Evolutionary conservation across 2,113 vertebrate genomes (phyloP).

Genomic region (Platycercus adscitus): DNA sequence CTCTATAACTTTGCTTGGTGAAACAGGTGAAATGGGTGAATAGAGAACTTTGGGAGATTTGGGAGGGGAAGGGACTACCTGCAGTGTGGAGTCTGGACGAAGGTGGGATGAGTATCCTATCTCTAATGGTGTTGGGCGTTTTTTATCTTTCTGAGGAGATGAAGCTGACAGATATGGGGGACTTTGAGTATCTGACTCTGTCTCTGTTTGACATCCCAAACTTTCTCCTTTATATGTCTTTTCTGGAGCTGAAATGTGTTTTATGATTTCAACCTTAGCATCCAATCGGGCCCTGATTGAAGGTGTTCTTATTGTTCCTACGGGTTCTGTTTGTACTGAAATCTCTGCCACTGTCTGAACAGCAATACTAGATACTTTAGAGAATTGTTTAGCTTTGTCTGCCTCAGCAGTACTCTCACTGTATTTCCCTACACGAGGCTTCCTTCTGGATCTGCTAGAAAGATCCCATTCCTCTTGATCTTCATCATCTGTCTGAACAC

Average conservation of each 20-base stretch:
- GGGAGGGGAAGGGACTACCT: slow-evolving; percentile 86
- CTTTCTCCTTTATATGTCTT: slow-evolving; percentile 92
- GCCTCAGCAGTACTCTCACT: slow-evolving; percentile 72
- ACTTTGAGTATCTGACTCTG: slow-evolving; percentile 85
- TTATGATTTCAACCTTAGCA: slow-evolving; percentile 93
- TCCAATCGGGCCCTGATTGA: slow-evolving; percentile 87
- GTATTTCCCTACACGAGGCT: slow-evolving; percentile 86
- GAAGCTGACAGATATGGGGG: slow-evolving; percentile 78
- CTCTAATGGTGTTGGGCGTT: slow-evolving; percentile 87
- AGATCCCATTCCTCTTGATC: slow-evolving; percentile 97
- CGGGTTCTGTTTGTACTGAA: slow-evolving; percentile 96
- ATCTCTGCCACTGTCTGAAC: slow-evolving; percentile 98
- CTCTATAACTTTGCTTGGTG: slow-evolving; percentile 93
- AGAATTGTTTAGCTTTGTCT: slow-evolving; percentile 83
- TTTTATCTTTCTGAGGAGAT: slow-evolving; percentile 90
- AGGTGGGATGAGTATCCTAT: slow-evolving; percentile 91
- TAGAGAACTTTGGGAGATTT: slow-evolving; percentile 94
- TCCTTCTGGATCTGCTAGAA: slow-evolving; percentile 86
- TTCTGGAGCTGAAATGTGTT: slow-evolving; percentile 95
- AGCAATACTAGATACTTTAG: slow-evolving; percentile 94
- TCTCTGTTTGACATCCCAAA: slow-evolving; percentile 93
- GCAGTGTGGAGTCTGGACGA: slow-evolving; percentile 86
- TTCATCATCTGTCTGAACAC: slow-evolving; percentile 95
- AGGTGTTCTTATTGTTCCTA: slow-evolving; percentile 89
- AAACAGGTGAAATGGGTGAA: slow-evolving; percentile 90